Percentiles rank a stretch among this genome's conserved stretches.
Evolutionary conservation across 2,113 vertebrate species (phyloP).

Genomic region (Chloropsis cyanopogon): DNA sequence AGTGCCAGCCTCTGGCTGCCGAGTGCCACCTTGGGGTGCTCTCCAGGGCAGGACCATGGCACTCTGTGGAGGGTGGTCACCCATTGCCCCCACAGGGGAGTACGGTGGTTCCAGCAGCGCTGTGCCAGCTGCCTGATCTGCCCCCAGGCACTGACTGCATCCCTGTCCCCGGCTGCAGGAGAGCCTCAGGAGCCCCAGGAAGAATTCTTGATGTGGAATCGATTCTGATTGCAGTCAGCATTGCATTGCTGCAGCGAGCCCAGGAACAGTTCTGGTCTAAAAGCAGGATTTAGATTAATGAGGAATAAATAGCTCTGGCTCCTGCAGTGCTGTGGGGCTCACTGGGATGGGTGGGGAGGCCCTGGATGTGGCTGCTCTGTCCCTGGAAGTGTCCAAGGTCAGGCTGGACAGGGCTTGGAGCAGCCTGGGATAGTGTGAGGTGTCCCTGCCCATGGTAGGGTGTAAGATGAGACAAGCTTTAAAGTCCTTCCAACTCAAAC

Average conservation of each 20-base stretch:
- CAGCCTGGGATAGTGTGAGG: neutral
- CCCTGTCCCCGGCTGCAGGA: neutral
- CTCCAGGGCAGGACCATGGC: neutral
- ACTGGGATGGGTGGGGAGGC: neutral
- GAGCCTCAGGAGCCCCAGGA: neutral
- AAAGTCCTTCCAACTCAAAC: neutral
- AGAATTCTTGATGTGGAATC: neutral
- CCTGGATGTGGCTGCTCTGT: neutral
- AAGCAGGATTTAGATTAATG: neutral
- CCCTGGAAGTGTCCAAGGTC: neutral
- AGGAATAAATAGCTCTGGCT: neutral
- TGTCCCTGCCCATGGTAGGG: neutral
- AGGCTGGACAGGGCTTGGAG: neutral
- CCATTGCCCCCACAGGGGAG: rapidly evolving
- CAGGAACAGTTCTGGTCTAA: neutral
- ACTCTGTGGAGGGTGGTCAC: rapidly evolving
- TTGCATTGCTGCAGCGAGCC: neutral
- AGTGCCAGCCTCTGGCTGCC: neutral
- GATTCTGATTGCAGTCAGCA: neutral
- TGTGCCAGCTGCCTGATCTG: rapidly evolving
- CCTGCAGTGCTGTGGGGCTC: neutral
- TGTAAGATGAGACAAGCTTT: neutral
- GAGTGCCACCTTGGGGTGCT: neutral
- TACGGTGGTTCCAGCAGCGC: rapidly evolving
- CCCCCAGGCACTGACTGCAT: neutral